Percentiles rank a stretch among this genome's conserved stretches.
Evolutionary conservation across 2,797 vertebrate species (phyloP).

Genomic region (Xenopus petersii): DNA sequence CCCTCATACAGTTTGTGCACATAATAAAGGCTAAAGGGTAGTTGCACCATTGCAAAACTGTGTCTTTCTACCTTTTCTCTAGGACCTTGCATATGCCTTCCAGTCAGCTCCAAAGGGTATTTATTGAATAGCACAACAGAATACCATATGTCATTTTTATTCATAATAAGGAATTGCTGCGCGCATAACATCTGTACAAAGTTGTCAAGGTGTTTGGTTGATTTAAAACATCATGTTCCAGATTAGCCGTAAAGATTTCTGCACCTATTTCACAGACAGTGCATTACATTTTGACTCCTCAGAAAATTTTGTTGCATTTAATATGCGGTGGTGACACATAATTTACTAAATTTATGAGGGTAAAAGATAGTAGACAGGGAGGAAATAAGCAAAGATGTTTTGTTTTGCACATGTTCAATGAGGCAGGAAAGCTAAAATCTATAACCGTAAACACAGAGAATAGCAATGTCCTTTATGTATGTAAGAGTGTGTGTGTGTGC

Average conservation of each 20-base stretch:
- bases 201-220: constrained; percentile 35
- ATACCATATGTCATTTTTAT: constrained; percentile 60
- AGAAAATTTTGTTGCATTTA: constrained; percentile 32
- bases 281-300: constrained; percentile 41
- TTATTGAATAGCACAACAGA: constrained; percentile 59
- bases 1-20: no score
- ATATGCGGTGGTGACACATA: constrained; percentile 40
- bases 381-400: constrained; percentile 24
- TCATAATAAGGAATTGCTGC: constrained; percentile 56
- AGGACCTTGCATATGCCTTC: constrained; percentile 55
- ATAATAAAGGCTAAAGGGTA: no score
- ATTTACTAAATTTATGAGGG: constrained; percentile 40
- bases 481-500: background rate
- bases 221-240: constrained; percentile 38
- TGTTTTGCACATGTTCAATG: constrained; percentile 25
- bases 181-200: constrained; percentile 29
- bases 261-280: constrained; percentile 31
- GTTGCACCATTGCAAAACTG: no score
- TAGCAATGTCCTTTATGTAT: background rate
- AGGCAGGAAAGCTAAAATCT: constrained; percentile 25
- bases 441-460: constrained; percentile 17
- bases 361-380: constrained; percentile 12
- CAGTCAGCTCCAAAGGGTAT: constrained; percentile 61
- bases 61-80: background rate
- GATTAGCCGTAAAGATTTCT: constrained; percentile 36